Evolutionary conservation across 2,113 vertebrate species (phyloP), one percentile per base, ranked within the genome.

Genomic region (Speoplatyrhinus poulsoni): DNA sequence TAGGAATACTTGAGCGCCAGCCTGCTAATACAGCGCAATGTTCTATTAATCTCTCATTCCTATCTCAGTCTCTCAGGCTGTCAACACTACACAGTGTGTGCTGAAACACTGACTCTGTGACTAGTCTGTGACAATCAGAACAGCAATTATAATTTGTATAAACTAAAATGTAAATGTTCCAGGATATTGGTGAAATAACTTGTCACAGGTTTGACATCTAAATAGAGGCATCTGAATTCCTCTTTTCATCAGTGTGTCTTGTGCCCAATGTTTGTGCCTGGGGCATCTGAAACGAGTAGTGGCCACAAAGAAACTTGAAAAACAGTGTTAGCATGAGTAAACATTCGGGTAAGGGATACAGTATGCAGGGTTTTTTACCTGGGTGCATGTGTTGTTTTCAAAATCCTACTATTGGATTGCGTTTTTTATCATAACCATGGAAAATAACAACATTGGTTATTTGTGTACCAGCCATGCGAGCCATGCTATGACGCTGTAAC

Each of bases 21-120:
- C 26, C 26, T 26, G 26, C 61, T 74, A 79, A 82, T 80, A 73
- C 50, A 11, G 16, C 67, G n/a, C 15, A 32, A 46, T 15, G 9
- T 63, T 70, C 55, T 60, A 54, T 48, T 9, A 2, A 17, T 17
- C 62, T 62, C 59, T 46, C 62, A 61, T 32, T 57, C 12, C 52
- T 55, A 67, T 46, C 73, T 56, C 67, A 73, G 67, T 77, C 58
- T 60, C 72, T 77, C 60, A 75, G 66, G 36, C 70, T 65, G 79
- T 87, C 87, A 79, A 76, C 82, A 6, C 82, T 72, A 73, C 54
- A 0, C 13, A 1, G 63, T 49, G 46, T 36, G 58, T 41, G 55
- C 62, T 33, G 16, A 65, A 60, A 9, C 41, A 13, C 46, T 0
- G 50, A 47, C 67, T 73, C 76, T 73, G 71, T 61, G 26, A 26